Conservation (phyloP, 2,113 vertebrate genomes). For the Xerus inauris region DNA sequence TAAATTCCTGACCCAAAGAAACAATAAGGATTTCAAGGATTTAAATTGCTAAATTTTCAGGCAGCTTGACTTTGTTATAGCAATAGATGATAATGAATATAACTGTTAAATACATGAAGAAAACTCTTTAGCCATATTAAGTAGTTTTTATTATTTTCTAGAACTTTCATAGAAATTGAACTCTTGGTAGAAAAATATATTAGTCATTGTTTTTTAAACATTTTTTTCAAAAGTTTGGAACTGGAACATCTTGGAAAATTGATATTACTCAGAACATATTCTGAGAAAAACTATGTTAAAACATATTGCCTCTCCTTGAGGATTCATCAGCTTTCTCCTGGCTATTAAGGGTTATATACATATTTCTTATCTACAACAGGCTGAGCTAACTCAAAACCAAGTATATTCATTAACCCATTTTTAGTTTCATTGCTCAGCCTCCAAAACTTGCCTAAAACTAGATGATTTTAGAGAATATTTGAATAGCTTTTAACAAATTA, state of each 20-base stretch:
- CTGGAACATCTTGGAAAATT: not conserved
- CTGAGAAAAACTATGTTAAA: not conserved
- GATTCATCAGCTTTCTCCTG: not conserved
- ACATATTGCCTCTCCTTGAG: not conserved
- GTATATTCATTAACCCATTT: not conserved
- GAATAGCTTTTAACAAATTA: not conserved
- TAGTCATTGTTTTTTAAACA: not conserved
- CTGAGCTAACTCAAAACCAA: not conserved
- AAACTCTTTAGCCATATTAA: not conserved
- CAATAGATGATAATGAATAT: not conserved
- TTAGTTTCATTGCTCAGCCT: not conserved
- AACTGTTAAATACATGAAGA: not conserved
- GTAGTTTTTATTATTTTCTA: not conserved
- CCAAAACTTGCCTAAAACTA: not conserved
- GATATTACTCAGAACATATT: not conserved
- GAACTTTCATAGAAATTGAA: not conserved
- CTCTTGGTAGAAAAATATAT: not conserved
- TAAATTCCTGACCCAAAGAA: not conserved
- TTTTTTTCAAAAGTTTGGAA: not conserved
- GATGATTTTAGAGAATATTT: not conserved
- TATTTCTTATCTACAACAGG: not conserved
- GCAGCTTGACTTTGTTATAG: not conserved
- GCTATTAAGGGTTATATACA: not conserved
- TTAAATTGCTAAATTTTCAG: not conserved
- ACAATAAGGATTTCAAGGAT: not conserved